Conservation (phyloP, 2,888 invertebrate species). For the Callinectes sapidus region DNA sequence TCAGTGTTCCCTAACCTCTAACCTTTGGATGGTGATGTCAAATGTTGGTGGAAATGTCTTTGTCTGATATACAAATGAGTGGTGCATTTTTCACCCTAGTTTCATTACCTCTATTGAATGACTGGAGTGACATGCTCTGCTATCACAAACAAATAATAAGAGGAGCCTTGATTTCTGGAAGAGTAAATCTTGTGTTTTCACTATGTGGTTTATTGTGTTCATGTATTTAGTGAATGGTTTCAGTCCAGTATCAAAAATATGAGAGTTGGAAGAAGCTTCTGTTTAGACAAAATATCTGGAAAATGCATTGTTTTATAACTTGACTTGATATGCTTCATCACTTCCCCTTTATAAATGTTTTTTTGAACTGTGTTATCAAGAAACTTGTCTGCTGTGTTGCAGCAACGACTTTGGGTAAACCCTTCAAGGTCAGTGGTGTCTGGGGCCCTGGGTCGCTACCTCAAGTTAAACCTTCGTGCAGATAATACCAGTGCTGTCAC, state of each 20-base stretch:
- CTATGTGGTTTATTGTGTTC: neutral
- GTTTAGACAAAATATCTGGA: neutral
- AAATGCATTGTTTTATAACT: neutral
- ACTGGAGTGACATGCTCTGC: neutral
- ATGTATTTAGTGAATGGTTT: neutral
- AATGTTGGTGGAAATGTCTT: neutral
- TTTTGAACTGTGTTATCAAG: neutral
- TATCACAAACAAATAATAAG: neutral
- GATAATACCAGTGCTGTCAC: conserved; percentile 97
- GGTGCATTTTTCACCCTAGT: neutral
- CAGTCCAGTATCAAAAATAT: neutral
- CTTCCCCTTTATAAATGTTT: neutral
- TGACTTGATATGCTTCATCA: neutral
- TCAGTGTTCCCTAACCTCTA: neutral
- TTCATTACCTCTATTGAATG: neutral
- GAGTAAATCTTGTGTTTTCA: neutral
- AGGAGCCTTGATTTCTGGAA: neutral
- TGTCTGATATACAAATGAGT: neutral
- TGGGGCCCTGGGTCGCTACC: conserved; percentile 89
- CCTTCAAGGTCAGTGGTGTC: conserved; percentile 93
- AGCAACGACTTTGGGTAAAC: conserved; percentile 84
- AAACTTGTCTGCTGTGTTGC: conserved; percentile 31
- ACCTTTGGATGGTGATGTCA: neutral
- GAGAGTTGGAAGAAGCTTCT: neutral
- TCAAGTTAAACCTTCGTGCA: conserved; percentile 89